A percentile compares a stretch with the other conserved stretches of the same genome.
These are phyloP conservation scores for Ips typographus DNA, from an alignment of 1,140 invertebrate genomes.

Conservation along the genomic window DNA sequence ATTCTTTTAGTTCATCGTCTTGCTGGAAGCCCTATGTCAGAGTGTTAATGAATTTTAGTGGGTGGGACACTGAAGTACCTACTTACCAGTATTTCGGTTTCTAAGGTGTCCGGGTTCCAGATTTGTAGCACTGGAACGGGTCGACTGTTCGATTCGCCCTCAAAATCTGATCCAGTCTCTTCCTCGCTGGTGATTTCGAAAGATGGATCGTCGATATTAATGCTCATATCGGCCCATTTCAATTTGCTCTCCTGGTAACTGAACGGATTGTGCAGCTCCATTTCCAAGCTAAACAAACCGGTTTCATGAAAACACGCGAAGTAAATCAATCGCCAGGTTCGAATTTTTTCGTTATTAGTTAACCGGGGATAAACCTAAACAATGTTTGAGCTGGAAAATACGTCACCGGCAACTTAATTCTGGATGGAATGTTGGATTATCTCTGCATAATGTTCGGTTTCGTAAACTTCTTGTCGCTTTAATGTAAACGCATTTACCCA, in stretches of 20 bases:
- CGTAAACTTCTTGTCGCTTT: no score
- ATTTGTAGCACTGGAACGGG: slow-evolving; percentile 55
- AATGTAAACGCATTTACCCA: no score
- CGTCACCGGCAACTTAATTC: no score
- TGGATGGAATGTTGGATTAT: no score
- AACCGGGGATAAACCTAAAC: no score
- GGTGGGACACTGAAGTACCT: background rate
- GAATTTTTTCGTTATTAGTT: no score
- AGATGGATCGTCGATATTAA: slow-evolving; percentile 41
- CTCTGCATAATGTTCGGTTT: no score
- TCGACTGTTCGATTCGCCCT: slow-evolving; percentile 53
- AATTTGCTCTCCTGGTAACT: slow-evolving; percentile 10
- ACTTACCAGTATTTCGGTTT: slow-evolving; percentile 51
- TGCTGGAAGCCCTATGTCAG: slow-evolving; percentile 51
- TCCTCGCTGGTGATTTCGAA: slow-evolving; percentile 60
- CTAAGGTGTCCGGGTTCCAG: slow-evolving; percentile 56
- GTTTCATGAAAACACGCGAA: no score
- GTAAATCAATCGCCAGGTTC: no score
- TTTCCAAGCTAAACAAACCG: no score
- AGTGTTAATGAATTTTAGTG: background rate
- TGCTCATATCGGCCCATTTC: slow-evolving; percentile 28
- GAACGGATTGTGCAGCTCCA: background rate
- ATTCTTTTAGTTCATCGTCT: slow-evolving; percentile 53
- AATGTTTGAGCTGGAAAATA: no score
- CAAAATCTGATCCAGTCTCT: slow-evolving; percentile 55